Percentiles rank a stretch among this genome's conserved stretches.
phyloP scores from a whole-genome alignment of 2,797 vertebrate genomes.

The Hippoglossus hippoglossus region DNA sequence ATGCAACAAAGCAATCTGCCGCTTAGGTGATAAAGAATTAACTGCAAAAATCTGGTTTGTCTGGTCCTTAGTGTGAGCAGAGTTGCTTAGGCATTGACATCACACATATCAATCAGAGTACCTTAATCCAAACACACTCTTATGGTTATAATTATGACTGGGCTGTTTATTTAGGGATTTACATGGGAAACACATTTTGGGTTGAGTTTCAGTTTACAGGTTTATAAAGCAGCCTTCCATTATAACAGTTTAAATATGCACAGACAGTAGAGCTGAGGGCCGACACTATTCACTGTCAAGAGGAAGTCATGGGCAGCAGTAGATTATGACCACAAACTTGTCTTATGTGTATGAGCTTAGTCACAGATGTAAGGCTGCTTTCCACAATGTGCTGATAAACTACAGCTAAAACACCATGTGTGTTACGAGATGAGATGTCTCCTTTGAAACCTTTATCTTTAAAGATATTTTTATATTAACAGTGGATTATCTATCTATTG shows the following conservation, averaged over 20 bases:
- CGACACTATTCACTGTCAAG: constrained; percentile 16
- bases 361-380: constrained; percentile 5
- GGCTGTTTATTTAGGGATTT: not conserved
- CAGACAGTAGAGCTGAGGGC: constrained; percentile 1
- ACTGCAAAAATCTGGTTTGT: constrained; percentile 17
- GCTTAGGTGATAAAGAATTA: constrained; percentile 17
- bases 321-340: constrained; percentile 55
- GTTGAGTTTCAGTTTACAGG: constrained; percentile 6
- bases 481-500: too few relatives aligned
- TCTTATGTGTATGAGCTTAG: not conserved
- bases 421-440: not conserved
- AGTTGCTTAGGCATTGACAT: not conserved
- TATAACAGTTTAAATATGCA: constrained; percentile 12
- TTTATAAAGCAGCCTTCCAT: not conserved
- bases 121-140: not conserved
- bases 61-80: not conserved
- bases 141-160: not conserved
- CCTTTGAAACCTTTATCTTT: not conserved
- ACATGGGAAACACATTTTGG: too few relatives aligned
- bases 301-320: constrained; percentile 65
- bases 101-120: not conserved
- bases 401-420: not conserved
- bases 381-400: constrained; percentile 12
- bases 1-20: constrained; percentile 29
- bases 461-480: not conserved